Conservation (phyloP, 2,113 vertebrate genomes). For the Nannobrachium achirus region DNA sequence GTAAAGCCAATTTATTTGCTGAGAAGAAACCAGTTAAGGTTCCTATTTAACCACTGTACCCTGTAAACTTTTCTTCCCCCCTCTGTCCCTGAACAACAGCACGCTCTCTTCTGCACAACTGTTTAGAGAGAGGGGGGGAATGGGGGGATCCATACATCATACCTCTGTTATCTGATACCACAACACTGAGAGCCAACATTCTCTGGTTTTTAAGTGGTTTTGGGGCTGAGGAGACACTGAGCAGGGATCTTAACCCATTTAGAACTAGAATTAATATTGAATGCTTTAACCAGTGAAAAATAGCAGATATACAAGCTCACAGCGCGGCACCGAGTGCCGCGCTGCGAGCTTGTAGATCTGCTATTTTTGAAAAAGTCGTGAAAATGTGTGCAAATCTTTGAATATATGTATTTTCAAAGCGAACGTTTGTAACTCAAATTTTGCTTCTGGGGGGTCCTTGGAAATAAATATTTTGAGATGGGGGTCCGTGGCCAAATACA, state of each 20-base stretch:
- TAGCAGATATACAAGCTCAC: too few relatives aligned
- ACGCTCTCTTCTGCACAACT: constrained; percentile 12
- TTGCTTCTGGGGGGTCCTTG: too few relatives aligned
- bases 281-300: too few relatives aligned
- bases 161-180: constrained; percentile 24
- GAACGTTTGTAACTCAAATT: too few relatives aligned
- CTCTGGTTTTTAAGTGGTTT: neutral
- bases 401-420: too few relatives aligned
- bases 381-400: too few relatives aligned
- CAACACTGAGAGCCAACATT: constrained; percentile 6
- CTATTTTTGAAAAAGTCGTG: too few relatives aligned
- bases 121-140: constrained; percentile 15
- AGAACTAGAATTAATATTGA: too few relatives aligned
- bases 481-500: too few relatives aligned
- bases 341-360: too few relatives aligned
- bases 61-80: constrained; percentile 21
- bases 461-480: too few relatives aligned
- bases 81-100: constrained; percentile 7
- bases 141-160: neutral
- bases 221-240: neutral
- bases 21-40: constrained; percentile 23
- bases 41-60: constrained; percentile 27
- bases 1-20: constrained; percentile 28
- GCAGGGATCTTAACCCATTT: constrained; percentile 11
- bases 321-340: too few relatives aligned